Evolutionary conservation across 2,113 vertebrate genomes (phyloP), one percentile per base, ranked within the genome.

Genomic region (Phycodurus eques): DNA sequence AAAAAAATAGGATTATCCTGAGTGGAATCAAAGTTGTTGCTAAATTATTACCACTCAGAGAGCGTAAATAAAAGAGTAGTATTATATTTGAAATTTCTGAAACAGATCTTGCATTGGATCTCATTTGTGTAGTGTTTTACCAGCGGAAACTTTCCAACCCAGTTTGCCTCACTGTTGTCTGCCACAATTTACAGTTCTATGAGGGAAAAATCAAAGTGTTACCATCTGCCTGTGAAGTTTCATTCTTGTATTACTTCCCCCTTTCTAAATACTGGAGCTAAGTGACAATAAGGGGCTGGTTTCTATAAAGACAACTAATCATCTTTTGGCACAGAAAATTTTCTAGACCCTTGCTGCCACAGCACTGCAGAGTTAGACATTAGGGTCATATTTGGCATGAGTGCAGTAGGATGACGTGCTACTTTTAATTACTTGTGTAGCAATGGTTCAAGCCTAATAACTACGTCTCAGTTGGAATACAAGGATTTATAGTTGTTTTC

Each of bases 371-470:
- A 96, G 64, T 93, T 96, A 33, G 95, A 96, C 1, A 87, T 95
- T 74, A 92, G 93, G 43, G 94, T 95, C 70, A 90, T 95, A 92
- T 94, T 96, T 68, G 92, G 93, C 89, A 94, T 93, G 80, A 92
- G 89, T 73, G 92, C 90, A n/a, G 91, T 90, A 93, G 93, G 10
- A 27, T 80, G 68, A 90, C 85, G 86, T 96, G 78, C 22, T 51
- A 20, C 10, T 64, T 42, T 57, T 57, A 27, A 57, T 57, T 57
- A 57, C n/a, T 56, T 22, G n/a, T 22, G 54, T 8, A n/a, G 22
- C n/a, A 56, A 56, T 22, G 9, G 54, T 22, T 57, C n/a, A 1
- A 57, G 54, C 54, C 54, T 54, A 20, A n/a, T 54, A 9, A 54
- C 19, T 20, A 19, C 53, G 20, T 54, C 7, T 17, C 17, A 54